Percentiles rank a stretch among this genome's conserved stretches.
Evolutionary conservation across 1,140 invertebrate species (phyloP).

Genomic region (Colletes gigas): DNA sequence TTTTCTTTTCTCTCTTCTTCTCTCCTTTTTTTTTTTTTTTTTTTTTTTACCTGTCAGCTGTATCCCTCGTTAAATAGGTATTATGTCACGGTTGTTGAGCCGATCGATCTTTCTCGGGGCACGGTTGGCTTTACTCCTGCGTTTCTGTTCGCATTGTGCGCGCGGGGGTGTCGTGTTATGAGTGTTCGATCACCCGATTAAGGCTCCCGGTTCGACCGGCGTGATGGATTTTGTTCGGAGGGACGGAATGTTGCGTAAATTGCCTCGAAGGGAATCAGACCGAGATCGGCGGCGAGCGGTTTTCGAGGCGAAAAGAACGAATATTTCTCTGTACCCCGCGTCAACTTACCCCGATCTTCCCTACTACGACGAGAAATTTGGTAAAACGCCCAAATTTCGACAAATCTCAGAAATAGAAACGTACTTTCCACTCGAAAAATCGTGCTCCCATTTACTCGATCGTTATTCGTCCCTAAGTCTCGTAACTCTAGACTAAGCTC

Average conservation of each 20-base stretch:
- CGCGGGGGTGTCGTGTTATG: slow-evolving; percentile 31
- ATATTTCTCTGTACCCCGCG: too few species aligned
- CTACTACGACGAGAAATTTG: too few species aligned
- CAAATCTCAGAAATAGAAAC: too few species aligned
- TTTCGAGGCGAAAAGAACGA: too few species aligned
- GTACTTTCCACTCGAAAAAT: too few species aligned
- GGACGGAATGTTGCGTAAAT: background rate
- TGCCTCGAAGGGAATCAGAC: background rate
- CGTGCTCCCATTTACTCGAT: too few species aligned
- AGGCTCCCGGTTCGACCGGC: background rate
- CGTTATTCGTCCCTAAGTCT: too few species aligned
- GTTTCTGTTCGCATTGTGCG: background rate
- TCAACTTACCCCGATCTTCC: too few species aligned
- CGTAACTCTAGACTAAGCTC: too few species aligned
- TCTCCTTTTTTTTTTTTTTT: background rate
- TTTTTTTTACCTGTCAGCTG: slow-evolving; percentile 17
- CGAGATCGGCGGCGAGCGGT: too few species aligned
- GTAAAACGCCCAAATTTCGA: too few species aligned
- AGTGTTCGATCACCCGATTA: slow-evolving; percentile 22
- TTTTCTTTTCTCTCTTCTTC: background rate
- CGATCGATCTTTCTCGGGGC: slow-evolving; percentile 27
- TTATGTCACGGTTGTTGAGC: slow-evolving; percentile 37
- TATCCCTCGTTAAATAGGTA: slow-evolving; percentile 41
- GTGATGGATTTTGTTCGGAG: background rate
- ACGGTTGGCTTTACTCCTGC: background rate